These are phyloP conservation scores for Saccopteryx bilineata DNA, from an alignment of 2,113 vertebrate species.

Conservation along the genomic window DNA sequence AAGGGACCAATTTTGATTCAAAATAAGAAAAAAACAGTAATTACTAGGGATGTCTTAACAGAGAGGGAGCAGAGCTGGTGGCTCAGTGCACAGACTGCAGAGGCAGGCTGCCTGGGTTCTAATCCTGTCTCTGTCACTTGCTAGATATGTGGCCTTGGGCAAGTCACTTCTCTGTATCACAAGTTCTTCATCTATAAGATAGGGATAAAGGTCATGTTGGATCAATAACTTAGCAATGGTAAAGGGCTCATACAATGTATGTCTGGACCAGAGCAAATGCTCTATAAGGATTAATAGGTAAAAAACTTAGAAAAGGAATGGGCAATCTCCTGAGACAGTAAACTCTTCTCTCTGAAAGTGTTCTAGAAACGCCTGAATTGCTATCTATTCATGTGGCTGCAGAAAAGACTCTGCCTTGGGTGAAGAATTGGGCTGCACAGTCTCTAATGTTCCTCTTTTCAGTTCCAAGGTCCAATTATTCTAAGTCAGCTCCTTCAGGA, in stretches of 20 bases:
- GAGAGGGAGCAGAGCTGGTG: not conserved
- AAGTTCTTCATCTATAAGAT: conserved; percentile 5
- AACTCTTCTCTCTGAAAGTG: not conserved
- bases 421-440: not conserved
- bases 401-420: not conserved
- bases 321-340: not conserved
- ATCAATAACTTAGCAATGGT: not conserved
- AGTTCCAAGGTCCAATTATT: not conserved
- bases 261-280: not conserved
- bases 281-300: not conserved
- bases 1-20: not conserved
- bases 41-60: conserved; percentile 18
- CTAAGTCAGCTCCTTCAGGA: conserved; percentile 46
- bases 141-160: not conserved
- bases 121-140: not conserved
- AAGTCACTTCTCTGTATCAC: conserved; percentile 1
- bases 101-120: not conserved
- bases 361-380: not conserved
- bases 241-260: not conserved
- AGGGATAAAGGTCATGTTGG: not conserved
- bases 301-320: not conserved
- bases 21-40: not conserved
- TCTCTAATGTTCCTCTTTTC: not conserved
- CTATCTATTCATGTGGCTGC: not conserved
- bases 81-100: not conserved